Conservation (phyloP, 2,797 vertebrate genomes). For the Jordanella pulchra region DNA sequence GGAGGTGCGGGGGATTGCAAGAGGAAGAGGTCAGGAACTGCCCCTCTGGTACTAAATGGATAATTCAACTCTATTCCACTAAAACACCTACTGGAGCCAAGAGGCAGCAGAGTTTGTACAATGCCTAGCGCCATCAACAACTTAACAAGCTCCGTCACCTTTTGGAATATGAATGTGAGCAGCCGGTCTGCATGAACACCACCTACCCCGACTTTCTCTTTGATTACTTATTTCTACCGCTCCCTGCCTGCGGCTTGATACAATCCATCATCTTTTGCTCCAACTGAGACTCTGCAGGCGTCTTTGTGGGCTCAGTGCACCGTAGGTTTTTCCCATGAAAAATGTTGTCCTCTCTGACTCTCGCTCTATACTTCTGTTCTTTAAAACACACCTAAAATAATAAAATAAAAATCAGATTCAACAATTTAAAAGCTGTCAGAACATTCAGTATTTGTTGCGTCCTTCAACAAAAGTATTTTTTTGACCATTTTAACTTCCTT, state of each 20-base stretch:
- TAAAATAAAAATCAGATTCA: not conserved
- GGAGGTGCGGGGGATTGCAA: slow-evolving; percentile 54
- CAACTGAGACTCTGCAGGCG: slow-evolving; percentile 35
- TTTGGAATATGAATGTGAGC: slow-evolving; percentile 49
- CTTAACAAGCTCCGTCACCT: slow-evolving; percentile 66
- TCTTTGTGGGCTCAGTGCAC: slow-evolving; percentile 29
- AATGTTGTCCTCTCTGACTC: slow-evolving; percentile 32
- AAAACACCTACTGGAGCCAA: slow-evolving; percentile 57
- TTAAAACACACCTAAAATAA: slow-evolving; percentile 36
- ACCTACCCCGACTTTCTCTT: slow-evolving; percentile 48
- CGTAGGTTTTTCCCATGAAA: slow-evolving; percentile 46
- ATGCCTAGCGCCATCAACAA: slow-evolving; percentile 62
- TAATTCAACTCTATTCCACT: slow-evolving; percentile 74
- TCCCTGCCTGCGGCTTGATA: slow-evolving; percentile 43
- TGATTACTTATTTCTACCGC: slow-evolving; percentile 55
- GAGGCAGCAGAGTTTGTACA: slow-evolving; percentile 60
- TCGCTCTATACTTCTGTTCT: slow-evolving; percentile 28
- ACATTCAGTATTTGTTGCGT: not conserved
- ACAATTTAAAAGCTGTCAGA: too few relatives aligned
- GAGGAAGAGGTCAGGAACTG: slow-evolving; percentile 66
- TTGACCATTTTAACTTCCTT: not conserved
- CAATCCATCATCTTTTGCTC: slow-evolving; percentile 62
- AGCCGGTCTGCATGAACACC: slow-evolving; percentile 41
- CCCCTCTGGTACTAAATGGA: slow-evolving; percentile 74
- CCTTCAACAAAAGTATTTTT: too few relatives aligned